Conservation (phyloP, 2,797 vertebrate genomes). For the Pangasius mekongensis region DNA sequence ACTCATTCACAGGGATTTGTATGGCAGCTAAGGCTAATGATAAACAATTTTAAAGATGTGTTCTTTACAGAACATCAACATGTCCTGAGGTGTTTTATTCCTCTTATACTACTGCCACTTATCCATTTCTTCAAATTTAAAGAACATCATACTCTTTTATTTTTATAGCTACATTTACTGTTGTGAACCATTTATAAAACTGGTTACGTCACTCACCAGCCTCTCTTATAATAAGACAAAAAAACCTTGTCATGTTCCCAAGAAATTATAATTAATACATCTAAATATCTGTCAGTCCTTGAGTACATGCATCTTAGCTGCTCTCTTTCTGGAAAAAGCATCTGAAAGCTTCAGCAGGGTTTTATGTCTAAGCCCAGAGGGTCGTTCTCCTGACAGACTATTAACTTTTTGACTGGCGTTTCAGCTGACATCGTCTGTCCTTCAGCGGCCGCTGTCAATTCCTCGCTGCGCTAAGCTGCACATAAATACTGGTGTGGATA, state of each 20-base stretch:
- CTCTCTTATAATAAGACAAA: neutral
- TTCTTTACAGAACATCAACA: neutral
- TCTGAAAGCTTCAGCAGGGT: slow-evolving; percentile 31
- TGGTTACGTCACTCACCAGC: neutral
- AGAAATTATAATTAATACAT: neutral
- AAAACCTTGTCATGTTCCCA: neutral
- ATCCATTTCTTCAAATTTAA: neutral
- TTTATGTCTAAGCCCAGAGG: slow-evolving; percentile 69
- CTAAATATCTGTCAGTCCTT: neutral
- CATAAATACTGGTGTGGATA: slow-evolving; percentile 75
- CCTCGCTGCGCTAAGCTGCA: slow-evolving; percentile 72
- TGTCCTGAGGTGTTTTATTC: neutral
- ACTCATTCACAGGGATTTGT: neutral
- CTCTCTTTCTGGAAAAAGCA: neutral
- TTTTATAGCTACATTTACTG: neutral
- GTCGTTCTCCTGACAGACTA: slow-evolving; percentile 79
- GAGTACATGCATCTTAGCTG: neutral
- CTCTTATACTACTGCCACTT: neutral
- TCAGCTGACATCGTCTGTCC: slow-evolving; percentile 75
- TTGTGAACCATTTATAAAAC: neutral
- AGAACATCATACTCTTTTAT: neutral
- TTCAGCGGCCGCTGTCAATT: slow-evolving; percentile 78
- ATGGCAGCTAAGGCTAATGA: neutral
- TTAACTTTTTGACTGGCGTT: slow-evolving; percentile 82
- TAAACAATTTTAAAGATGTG: neutral